phyloP scores from a whole-genome alignment of 2,113 vertebrate species.

The Melospiza melodia region DNA sequence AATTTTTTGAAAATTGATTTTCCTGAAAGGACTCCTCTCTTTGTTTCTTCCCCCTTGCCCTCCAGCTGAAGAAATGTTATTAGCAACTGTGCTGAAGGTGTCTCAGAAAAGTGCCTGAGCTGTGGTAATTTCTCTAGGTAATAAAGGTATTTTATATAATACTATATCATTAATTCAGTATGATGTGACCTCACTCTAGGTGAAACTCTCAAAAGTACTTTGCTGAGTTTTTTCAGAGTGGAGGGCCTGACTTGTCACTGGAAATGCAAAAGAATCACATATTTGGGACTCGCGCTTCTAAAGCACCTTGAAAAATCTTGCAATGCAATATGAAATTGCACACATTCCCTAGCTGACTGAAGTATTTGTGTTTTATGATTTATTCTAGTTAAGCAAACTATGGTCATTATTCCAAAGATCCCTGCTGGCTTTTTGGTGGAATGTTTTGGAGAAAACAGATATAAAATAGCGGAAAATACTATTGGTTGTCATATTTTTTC shows the following conservation, averaged over 20 bases:
- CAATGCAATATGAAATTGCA: not conserved
- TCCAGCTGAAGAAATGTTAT: not conserved
- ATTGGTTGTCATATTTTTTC: not conserved
- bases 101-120: not conserved
- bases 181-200: not conserved
- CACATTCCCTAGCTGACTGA: not conserved
- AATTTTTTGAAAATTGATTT: not conserved
- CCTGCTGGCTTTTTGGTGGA: not conserved
- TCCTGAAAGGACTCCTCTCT: not conserved
- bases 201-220: not conserved
- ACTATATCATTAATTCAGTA: not conserved
- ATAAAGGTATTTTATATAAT: not conserved
- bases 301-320: not conserved
- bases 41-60: not conserved
- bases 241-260: not conserved
- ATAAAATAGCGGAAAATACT: not conserved
- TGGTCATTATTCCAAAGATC: not conserved
- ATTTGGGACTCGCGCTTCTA: not conserved
- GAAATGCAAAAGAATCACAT: not conserved
- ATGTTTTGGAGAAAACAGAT: not conserved
- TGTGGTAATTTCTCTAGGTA: not conserved
- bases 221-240: not conserved
- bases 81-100: not conserved
- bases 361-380: not conserved
- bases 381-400: not conserved